These are phyloP conservation scores for Nematopogon swammerdamellus DNA, from an alignment of 2,888 invertebrate genomes.

Conservation along the genomic window DNA sequence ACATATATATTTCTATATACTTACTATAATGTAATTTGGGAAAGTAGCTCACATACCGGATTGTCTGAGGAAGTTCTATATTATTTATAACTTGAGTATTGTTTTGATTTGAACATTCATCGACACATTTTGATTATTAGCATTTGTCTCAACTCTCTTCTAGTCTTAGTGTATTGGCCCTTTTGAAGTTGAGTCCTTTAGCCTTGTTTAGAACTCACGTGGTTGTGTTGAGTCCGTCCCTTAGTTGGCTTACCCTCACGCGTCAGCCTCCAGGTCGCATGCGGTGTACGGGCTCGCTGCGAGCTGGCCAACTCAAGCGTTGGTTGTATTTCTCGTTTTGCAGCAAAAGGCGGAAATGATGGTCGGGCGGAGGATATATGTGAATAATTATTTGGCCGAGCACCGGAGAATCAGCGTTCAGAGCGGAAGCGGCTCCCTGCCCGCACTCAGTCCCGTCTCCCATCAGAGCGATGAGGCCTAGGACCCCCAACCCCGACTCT, in stretches of 20 bases:
- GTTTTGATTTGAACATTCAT: too few relatives aligned
- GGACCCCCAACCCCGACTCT: slow-evolving; percentile 10
- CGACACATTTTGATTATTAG: too few relatives aligned
- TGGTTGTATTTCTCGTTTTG: slow-evolving; percentile 22
- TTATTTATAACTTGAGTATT: too few relatives aligned
- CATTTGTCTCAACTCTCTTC: too few relatives aligned
- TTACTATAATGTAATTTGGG: slow-evolving; percentile 17
- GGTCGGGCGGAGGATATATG: slow-evolving; percentile 57
- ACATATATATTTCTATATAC: slow-evolving; percentile 11
- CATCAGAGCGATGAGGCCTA: slow-evolving; percentile 50
- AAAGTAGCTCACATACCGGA: slow-evolving; percentile 53
- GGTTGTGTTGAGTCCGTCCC: too few relatives aligned
- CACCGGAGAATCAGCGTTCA: slow-evolving; percentile 58
- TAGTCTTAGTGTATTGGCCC: too few relatives aligned
- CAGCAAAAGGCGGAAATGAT: slow-evolving; percentile 59
- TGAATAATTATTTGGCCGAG: slow-evolving; percentile 59
- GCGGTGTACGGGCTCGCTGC: too few relatives aligned
- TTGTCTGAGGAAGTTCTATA: slow-evolving; percentile 11
- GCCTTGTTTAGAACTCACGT: too few relatives aligned
- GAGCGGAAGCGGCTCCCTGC: slow-evolving; percentile 50
- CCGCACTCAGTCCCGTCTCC: slow-evolving; percentile 51
- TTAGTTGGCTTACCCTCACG: too few relatives aligned
- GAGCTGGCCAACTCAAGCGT: slow-evolving; percentile 1
- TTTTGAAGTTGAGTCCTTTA: too few relatives aligned
- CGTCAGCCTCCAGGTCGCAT: too few relatives aligned